Evolutionary conservation across 2,113 vertebrate genomes (phyloP).

Genomic region (Piliocolobus tephrosceles): DNA sequence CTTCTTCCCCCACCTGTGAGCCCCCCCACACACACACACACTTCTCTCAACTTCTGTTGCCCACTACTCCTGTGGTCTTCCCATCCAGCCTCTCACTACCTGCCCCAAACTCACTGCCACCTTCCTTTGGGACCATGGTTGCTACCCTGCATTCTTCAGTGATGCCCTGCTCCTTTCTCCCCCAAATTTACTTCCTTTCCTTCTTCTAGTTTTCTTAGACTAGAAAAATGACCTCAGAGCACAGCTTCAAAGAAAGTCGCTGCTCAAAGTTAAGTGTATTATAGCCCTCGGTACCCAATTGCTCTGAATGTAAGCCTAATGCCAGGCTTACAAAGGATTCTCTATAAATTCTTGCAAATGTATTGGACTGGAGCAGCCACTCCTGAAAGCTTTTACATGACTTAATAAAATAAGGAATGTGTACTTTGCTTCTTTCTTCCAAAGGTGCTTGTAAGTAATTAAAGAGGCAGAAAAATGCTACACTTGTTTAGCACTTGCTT

Average conservation of each 20-base stretch:
- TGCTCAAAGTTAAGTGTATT: neutral
- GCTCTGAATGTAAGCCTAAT: neutral
- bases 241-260: neutral
- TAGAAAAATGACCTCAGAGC: neutral
- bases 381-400: neutral
- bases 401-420: neutral
- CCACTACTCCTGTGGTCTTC: neutral
- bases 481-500: neutral
- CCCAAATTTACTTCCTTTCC: neutral
- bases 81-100: neutral
- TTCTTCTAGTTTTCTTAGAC: neutral
- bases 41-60: neutral
- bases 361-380: neutral
- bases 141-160: neutral
- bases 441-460: slow-evolving; percentile 26
- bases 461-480: neutral
- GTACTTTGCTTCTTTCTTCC: slow-evolving; percentile 38
- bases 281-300: too few relatives aligned
- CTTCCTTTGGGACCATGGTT: neutral
- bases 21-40: neutral
- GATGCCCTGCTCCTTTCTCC: neutral
- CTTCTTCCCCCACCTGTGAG: too few relatives aligned
- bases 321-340: neutral
- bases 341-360: neutral
- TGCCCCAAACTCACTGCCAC: rapidly evolving